These are phyloP conservation scores for Passer montanus DNA, from an alignment of 2,113 vertebrate genomes.

Conservation along the genomic window DNA sequence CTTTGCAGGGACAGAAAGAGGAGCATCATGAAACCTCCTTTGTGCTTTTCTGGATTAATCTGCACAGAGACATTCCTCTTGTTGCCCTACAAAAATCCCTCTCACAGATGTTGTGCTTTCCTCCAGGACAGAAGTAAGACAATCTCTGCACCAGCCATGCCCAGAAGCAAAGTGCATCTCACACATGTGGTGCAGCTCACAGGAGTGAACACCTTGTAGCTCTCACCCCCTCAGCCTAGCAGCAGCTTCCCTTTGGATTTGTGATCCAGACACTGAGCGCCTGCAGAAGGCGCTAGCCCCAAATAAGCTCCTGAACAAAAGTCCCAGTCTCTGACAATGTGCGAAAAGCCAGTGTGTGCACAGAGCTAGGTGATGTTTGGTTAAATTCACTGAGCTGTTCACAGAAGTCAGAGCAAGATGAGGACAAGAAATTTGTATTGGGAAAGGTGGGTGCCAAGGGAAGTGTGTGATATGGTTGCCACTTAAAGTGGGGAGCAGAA, in stretches of 20 bases:
- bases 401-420: neutral
- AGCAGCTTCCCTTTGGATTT: neutral
- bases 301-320: neutral
- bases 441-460: neutral
- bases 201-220: neutral
- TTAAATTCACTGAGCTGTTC: neutral
- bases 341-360: neutral
- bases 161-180: neutral
- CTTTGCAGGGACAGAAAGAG: neutral
- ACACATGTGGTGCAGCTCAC: neutral
- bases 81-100: neutral
- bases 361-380: neutral
- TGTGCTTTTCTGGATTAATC: constrained; percentile 1
- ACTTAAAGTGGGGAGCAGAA: neutral
- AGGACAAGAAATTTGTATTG: neutral
- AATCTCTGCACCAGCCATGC: neutral
- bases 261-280: neutral
- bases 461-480: neutral
- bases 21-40: neutral
- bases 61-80: neutral
- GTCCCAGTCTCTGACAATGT: neutral
- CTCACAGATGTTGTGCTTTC: neutral
- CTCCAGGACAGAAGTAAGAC: neutral
- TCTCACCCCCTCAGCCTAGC: neutral
- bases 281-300: neutral